A percentile compares a stretch with the other conserved stretches of the same genome.
Conservation (phyloP, 2,797 vertebrate genomes). For the Kryptolebias ocellatus region DNA sequence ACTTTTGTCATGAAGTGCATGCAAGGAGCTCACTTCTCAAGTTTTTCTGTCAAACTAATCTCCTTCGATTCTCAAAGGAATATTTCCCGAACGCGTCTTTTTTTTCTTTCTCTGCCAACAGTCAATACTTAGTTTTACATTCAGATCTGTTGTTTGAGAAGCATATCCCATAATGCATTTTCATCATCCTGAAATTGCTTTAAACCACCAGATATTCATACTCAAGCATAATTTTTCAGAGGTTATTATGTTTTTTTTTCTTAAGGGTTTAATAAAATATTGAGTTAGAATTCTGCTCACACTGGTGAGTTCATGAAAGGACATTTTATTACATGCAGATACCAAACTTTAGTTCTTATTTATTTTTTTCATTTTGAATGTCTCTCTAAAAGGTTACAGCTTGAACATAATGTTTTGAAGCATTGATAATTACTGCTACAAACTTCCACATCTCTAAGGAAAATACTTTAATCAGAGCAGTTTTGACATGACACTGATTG, state of each 20-base stretch:
- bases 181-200: not conserved
- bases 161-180: not conserved
- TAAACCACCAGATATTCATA: not conserved
- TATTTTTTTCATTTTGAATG: not conserved
- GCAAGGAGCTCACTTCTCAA: not conserved
- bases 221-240: not conserved
- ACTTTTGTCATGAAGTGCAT: not conserved
- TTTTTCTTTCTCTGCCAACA: not conserved
- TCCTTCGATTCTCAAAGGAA: not conserved
- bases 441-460: not conserved
- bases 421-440: not conserved
- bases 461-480: not conserved
- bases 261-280: constrained; percentile 8
- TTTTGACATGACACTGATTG: constrained; percentile 15
- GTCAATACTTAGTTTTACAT: constrained; percentile 7
- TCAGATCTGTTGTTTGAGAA: not conserved
- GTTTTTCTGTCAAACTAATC: not conserved
- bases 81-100: not conserved
- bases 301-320: not conserved
- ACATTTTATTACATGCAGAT: constrained; percentile 6
- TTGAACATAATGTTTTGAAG: not conserved
- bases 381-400: not conserved
- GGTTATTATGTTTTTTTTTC: constrained; percentile 10
- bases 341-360: not conserved
- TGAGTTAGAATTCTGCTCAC: constrained; percentile 8